These are phyloP conservation scores for Parasteatoda tepidariorum DNA, from an alignment of 1,140 invertebrate genomes.

Conservation along the genomic window DNA sequence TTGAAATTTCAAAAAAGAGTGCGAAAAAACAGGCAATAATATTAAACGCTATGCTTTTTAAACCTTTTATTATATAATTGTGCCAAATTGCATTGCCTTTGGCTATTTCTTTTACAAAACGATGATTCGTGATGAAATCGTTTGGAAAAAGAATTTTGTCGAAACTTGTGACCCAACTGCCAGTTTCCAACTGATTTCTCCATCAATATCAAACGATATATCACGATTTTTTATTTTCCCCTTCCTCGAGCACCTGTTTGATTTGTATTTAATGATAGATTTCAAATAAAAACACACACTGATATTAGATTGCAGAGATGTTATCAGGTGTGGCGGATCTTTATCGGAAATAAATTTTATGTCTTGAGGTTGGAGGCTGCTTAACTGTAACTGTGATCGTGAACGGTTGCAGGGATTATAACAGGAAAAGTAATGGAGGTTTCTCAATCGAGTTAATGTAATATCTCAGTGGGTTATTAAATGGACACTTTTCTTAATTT, in stretches of 20 bases:
- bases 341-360: neutral
- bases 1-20: too few relatives aligned
- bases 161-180: slow-evolving; percentile 30
- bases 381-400: neutral
- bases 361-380: neutral
- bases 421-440: neutral
- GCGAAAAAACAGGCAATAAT: too few relatives aligned
- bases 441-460: too few relatives aligned
- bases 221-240: slow-evolving; percentile 29
- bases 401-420: neutral
- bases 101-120: too few relatives aligned
- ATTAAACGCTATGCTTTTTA: too few relatives aligned
- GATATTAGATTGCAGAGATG: neutral
- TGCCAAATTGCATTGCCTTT: too few relatives aligned
- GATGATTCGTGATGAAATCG: slow-evolving; percentile 16
- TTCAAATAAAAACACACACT: neutral
- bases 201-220: neutral
- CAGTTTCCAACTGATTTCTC: neutral
- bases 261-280: slow-evolving; percentile 45
- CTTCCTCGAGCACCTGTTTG: slow-evolving; percentile 1
- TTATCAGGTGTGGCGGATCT: slow-evolving; percentile 13
- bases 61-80: too few relatives aligned
- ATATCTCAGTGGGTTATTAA: too few relatives aligned
- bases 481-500: too few relatives aligned
- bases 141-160: neutral